Evolutionary conservation across 2,797 vertebrate species (phyloP), one percentile per base, ranked within the genome.

Genomic region (Poeciliopsis turneri): DNA sequence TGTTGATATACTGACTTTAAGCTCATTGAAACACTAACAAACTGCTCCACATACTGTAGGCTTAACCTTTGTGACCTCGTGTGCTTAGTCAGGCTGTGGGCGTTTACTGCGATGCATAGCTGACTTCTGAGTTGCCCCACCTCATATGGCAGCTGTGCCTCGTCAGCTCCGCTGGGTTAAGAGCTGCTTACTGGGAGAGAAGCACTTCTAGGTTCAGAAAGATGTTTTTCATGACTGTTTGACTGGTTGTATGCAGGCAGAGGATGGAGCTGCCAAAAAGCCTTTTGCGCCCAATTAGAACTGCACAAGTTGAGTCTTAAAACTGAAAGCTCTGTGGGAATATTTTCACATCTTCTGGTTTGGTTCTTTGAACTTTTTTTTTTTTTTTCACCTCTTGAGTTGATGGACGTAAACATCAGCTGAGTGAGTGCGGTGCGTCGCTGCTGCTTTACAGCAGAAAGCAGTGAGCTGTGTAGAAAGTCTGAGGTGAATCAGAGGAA

Each of bases 401-500:
- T n/a, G 43, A 59, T 75, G 41, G n/a, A 39, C 20, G 2, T 18
- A 33, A 77, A 74, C 7, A 13, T 79, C 76, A 78, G 47, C 68
- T 69, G 53, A 43, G 30, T 72, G 73, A 76, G 64, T 71, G 53
- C 23, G 28, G 25, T 41, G 78, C 76, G 82, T 51, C 16, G 43
- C 12, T 8, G 59, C 68, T 28, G 20, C 77, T 23, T 71, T 20
- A 64, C 75, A 80, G 75, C 84, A 86, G 88, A 87, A 88, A 87
- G 57, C 84, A 59, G 68, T 78, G 83, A 85, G 83, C 66, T 78
- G 82, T 83, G 90, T 82, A 79, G 86, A 91, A 91, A 92, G 92
- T 79, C 82, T 86, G 79, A 68, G 6, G 77, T 94, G 91, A 95
- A 93, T 94, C 79, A 88, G 90, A 95, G 95, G 95, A 96, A 95